Evolutionary conservation across 1,140 invertebrate genomes (phyloP).

Genomic region (Prorops nasuta): DNA sequence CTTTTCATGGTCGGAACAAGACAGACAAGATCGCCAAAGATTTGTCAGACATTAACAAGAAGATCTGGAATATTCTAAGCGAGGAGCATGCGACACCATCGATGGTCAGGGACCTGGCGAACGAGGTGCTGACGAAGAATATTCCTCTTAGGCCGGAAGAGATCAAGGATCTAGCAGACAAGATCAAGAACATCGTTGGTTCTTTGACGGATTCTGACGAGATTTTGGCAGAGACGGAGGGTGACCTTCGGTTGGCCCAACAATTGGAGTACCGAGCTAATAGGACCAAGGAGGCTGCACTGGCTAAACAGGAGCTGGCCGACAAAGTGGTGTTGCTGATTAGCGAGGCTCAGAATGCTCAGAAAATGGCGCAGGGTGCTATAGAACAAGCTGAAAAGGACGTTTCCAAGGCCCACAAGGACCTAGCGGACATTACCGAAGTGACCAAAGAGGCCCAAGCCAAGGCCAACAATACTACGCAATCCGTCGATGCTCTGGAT

Average conservation of each 20-base stretch:
- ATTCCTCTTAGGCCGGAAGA: slow-evolving; percentile 80
- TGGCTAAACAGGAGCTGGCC: slow-evolving; percentile 35
- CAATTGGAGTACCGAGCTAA: slow-evolving; percentile 75
- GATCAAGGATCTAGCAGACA: slow-evolving; percentile 77
- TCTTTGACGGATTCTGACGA: slow-evolving; percentile 86
- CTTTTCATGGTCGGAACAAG: slow-evolving; percentile 58
- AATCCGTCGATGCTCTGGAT: slow-evolving; percentile 68
- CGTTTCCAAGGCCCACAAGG: slow-evolving; percentile 71
- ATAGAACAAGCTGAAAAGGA: slow-evolving; percentile 79
- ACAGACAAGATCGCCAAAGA: slow-evolving; percentile 59
- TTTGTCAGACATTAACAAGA: slow-evolving; percentile 62
- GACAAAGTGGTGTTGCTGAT: slow-evolving; percentile 59
- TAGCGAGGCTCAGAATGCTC: slow-evolving; percentile 71
- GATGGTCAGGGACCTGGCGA: slow-evolving; percentile 76
- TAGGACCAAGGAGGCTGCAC: slow-evolving; percentile 65
- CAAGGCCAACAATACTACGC: slow-evolving; percentile 70
- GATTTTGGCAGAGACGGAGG: slow-evolving; percentile 82
- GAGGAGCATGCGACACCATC: slow-evolving; percentile 75
- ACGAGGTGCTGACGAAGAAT: slow-evolving; percentile 69
- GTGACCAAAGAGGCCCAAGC: slow-evolving; percentile 73
- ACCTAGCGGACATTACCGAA: slow-evolving; percentile 69
- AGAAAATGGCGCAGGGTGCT: slow-evolving; percentile 73
- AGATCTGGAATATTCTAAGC: slow-evolving; percentile 74
- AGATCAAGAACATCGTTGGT: slow-evolving; percentile 83
- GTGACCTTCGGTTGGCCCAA: slow-evolving; percentile 73